Conservation (phyloP, 2,113 vertebrate species). For the Lota lota region DNA sequence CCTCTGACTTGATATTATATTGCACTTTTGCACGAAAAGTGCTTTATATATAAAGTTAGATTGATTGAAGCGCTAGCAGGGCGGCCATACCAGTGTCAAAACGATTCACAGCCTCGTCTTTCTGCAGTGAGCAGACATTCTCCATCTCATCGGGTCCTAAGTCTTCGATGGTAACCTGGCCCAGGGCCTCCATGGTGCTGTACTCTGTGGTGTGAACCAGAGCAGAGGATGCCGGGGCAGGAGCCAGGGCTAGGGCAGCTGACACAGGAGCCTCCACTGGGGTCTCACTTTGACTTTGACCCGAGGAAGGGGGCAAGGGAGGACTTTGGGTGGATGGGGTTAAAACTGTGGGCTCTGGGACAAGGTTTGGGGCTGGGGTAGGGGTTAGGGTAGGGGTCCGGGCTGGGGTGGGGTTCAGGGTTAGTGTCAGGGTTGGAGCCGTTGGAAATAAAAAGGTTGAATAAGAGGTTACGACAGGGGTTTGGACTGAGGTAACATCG, state of each 20-base stretch:
- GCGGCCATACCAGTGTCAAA: slow-evolving; percentile 13
- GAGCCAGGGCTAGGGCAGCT: slow-evolving; percentile 2
- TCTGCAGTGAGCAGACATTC: slow-evolving; percentile 35
- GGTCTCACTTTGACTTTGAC: no score
- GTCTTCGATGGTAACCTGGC: slow-evolving; percentile 66
- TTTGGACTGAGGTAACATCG: no score
- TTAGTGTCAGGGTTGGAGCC: neutral
- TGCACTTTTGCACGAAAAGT: no score
- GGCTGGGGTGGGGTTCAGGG: neutral
- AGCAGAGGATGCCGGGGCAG: slow-evolving; percentile 24
- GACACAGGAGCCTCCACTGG: slow-evolving; percentile 17
- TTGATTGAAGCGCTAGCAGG: slow-evolving; percentile 4
- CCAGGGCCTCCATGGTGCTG: slow-evolving; percentile 18
- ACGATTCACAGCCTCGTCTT: slow-evolving; percentile 42
- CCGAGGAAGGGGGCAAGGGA: slow-evolving; percentile 9
- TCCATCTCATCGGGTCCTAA: slow-evolving; percentile 69
- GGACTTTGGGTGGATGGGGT: neutral
- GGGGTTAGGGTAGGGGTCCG: slow-evolving; percentile 5
- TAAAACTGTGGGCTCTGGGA: neutral
- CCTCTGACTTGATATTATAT: no score
- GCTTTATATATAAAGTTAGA: neutral
- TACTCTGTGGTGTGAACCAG: slow-evolving; percentile 26
- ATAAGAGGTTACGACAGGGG: neutral
- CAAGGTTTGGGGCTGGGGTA: slow-evolving; percentile 1
- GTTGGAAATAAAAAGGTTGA: neutral